Percentiles rank a stretch among this genome's conserved stretches.
Conservation (phyloP, 2,888 invertebrate genomes). For the Creontiades dilutus region DNA sequence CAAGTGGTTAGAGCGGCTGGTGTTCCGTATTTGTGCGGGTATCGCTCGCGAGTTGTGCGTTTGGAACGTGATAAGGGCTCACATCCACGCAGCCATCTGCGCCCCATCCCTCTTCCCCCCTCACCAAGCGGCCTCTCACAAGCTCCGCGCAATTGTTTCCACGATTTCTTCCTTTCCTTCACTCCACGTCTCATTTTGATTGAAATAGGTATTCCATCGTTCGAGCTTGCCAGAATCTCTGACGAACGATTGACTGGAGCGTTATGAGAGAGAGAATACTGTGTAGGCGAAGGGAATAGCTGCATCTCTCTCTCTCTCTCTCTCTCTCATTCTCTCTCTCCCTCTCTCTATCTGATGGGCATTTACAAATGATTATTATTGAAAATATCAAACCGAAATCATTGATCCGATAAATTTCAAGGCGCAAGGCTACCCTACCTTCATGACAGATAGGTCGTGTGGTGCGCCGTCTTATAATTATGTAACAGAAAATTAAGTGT, state of each 20-base stretch:
- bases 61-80: constrained; percentile 2
- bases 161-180: constrained; percentile 11
- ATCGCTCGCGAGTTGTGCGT: constrained; percentile 18
- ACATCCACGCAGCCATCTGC: neutral
- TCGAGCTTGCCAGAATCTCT: neutral
- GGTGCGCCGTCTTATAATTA: no score
- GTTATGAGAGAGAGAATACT: neutral
- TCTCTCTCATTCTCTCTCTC: no score
- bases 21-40: neutral
- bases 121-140: neutral
- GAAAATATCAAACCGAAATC: no score
- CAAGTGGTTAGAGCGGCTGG: neutral
- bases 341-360: no score
- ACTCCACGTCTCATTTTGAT: neutral
- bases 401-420: no score
- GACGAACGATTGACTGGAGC: neutral
- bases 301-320: no score
- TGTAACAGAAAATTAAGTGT: no score
- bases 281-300: neutral
- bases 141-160: neutral
- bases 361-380: no score
- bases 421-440: no score
- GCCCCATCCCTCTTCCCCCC: no score
- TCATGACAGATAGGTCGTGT: no score
- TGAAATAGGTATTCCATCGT: neutral